These are phyloP conservation scores for Chiridota heheva DNA, from an alignment of 35 echinoderm and acorn worm species.

Conservation along the genomic window DNA sequence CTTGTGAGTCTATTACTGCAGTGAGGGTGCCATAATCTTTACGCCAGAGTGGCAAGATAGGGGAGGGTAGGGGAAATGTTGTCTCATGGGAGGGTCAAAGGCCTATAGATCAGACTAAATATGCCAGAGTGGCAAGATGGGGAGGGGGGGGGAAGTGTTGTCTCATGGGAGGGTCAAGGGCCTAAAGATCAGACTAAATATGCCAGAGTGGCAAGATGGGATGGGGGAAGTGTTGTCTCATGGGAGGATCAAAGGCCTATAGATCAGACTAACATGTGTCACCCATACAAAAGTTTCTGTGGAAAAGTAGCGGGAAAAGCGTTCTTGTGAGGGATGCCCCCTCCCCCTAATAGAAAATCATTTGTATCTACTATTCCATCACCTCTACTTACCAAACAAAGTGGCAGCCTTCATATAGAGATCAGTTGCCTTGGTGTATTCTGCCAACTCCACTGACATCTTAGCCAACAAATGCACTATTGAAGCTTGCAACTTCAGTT, in stretches of 20 bases:
- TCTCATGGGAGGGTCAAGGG: not conserved
- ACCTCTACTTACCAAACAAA: conserved; percentile 32
- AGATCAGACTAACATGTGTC: too few relatives aligned
- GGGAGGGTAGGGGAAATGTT: not conserved
- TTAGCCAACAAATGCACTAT: conserved; percentile 15
- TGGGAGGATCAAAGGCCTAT: not conserved
- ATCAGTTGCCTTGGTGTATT: conserved; percentile 28
- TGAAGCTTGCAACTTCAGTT: conserved; percentile 2
- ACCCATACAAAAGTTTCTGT: too few relatives aligned
- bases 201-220: not conserved
- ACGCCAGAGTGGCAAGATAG: not conserved
- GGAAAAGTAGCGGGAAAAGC: too few relatives aligned
- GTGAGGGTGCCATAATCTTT: too few relatives aligned
- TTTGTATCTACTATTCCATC: too few relatives aligned
- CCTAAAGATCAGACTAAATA: too few relatives aligned
- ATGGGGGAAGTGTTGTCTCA: too few relatives aligned
- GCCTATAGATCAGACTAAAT: too few relatives aligned
- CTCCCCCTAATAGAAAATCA: too few relatives aligned
- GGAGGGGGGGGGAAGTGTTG: not conserved
- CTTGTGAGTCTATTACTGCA: too few relatives aligned
- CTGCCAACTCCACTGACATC: conserved; percentile 10
- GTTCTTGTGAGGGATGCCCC: too few relatives aligned
- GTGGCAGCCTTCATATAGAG: conserved; percentile 26
- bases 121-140: not conserved
- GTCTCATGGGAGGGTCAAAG: not conserved